phyloP scores from a whole-genome alignment of 2,797 vertebrate genomes.

The Etheostoma perlongum region DNA sequence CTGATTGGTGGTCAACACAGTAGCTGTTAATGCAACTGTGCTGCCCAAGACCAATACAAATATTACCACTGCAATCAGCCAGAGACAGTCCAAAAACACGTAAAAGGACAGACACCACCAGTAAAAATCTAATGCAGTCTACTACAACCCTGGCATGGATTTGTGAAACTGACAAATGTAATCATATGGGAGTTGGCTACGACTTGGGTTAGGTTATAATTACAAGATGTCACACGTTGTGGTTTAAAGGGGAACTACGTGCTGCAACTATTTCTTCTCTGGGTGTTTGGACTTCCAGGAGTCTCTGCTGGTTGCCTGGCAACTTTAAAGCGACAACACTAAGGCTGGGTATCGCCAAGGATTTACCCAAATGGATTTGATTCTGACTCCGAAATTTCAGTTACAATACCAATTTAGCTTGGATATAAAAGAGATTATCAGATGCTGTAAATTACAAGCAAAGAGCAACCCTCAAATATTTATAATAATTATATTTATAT shows the following conservation, averaged over 20 bases:
- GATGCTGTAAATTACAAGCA: too few species aligned
- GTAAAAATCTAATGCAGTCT: neutral
- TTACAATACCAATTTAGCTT: too few species aligned
- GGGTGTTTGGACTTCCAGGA: too few species aligned
- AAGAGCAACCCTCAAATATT: too few species aligned
- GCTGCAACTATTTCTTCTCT: neutral
- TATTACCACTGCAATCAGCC: conserved; percentile 17
- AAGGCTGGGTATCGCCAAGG: too few species aligned
- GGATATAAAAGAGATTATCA: too few species aligned
- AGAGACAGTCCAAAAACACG: neutral
- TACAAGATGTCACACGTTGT: neutral
- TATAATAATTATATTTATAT: too few species aligned
- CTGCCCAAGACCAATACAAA: conserved; percentile 10
- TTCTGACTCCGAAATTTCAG: too few species aligned
- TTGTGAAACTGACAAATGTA: neutral
- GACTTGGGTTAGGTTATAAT: neutral
- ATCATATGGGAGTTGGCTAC: neutral
- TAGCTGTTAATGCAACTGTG: neutral
- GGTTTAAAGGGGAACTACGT: neutral
- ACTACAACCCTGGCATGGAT: neutral
- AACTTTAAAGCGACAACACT: too few species aligned
- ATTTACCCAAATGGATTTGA: too few species aligned
- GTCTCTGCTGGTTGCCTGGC: neutral
- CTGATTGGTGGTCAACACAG: neutral
- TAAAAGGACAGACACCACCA: neutral